Base-by-base conservation (phyloP, 1,140 invertebrate genomes). In the Tetraneura akinire region DNA sequence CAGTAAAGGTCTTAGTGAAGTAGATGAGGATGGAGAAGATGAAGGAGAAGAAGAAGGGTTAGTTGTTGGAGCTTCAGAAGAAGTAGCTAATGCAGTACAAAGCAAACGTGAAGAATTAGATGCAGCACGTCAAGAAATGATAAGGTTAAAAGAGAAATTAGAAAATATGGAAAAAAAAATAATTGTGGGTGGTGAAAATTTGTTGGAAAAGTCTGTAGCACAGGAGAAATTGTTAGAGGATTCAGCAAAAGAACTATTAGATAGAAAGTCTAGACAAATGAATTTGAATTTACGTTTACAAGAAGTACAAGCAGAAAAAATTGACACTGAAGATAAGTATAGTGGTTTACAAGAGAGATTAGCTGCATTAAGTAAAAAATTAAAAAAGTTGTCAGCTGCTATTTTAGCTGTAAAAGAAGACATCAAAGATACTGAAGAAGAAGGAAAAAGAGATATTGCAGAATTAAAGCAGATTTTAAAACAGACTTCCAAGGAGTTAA, bases 251-350 rank as follows among this genome's bases (percentile, higher is more conserved):
- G 97, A 99, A 86, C 87, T 99, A 62, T 94, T 98, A 83, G 90
- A 92, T 82, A 87, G 95, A 53, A 91, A 92, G 80, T 88, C 91
- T 62, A 92, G 92, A 81, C 96, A 99, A 85, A 90, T 93, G 82
- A 89, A 94, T 81, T 86, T 99, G 18, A 90, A 92, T 82, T 91
- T 92, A 83, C 90, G 92, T 60, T 87, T 96, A 66, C 89, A 94
- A 84, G 90, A 95, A 85, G 82, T 84, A 23, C 82, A 94, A 89
- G 91, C 94, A 2, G 97, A 99, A 86, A 89, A 95, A 78, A 89
- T 98, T 23, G 94, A 98, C 84, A 93, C 99, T 66, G 97, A 99
- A 86, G 97, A 99, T 86, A 93, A 96, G 81, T 99, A 99, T 87
- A 94, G 93, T 0, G 92, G 90, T 70, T 87, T 99, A 0, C 95